These are phyloP conservation scores for Hormiphora californensis DNA, from an alignment of 37 sponge, comb jelly and placozoan species.

Conservation along the genomic window DNA sequence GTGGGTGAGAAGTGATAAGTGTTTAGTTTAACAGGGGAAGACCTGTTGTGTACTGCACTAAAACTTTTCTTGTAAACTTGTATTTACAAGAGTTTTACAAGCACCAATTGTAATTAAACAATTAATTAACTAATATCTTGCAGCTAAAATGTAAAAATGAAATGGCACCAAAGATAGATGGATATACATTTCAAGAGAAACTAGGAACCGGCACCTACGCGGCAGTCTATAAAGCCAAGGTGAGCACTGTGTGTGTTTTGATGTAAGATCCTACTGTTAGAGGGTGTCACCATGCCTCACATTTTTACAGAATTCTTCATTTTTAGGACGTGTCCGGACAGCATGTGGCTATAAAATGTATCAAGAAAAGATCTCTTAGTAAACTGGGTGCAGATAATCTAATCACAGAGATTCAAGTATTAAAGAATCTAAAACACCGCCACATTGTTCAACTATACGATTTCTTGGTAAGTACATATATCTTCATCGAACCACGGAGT, in stretches of 20 bases:
- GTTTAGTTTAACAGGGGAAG: no score
- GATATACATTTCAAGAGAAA: conserved; percentile 28
- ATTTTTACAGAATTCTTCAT: not conserved
- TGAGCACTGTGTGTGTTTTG: not conserved
- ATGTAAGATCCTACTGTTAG: no score
- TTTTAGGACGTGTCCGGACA: not conserved
- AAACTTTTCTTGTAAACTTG: no score
- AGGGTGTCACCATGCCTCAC: not conserved
- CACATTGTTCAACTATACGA: conserved; percentile 43
- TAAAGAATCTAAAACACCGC: conserved; percentile 11
- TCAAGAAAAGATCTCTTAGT: conserved; percentile 37
- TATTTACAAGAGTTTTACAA: no score
- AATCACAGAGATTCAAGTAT: conserved; percentile 32
- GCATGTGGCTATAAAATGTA: conserved; percentile 53
- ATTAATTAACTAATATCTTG: no score
- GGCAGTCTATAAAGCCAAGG: conserved; percentile 34
- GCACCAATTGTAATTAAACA: no score
- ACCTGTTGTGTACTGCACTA: no score
- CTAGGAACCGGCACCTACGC: conserved; percentile 41
- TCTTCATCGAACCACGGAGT: no score
- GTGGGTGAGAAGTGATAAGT: no score
- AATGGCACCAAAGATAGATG: conserved; percentile 43
- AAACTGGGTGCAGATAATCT: conserved; percentile 41
- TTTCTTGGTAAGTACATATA: conserved; percentile 22
- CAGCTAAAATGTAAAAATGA: no score